phyloP scores from a whole-genome alignment of 2,888 invertebrate genomes.

The Metellina segmentata region DNA sequence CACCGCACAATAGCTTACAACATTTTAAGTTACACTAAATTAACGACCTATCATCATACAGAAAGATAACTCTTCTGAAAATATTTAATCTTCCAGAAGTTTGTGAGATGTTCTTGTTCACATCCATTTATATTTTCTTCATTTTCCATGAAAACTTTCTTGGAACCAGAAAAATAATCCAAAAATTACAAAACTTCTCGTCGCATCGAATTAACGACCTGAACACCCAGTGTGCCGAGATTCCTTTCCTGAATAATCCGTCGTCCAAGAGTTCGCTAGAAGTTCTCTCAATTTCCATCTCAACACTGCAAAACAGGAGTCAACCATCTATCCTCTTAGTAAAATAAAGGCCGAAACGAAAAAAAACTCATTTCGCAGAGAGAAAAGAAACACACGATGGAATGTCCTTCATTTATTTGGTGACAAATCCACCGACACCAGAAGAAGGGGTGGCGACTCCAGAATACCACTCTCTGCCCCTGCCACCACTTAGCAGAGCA shows the following conservation, averaged over 20 bases:
- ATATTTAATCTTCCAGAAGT: too few species aligned
- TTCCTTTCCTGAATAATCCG: neutral
- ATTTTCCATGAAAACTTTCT: too few species aligned
- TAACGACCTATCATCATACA: too few species aligned
- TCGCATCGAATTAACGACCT: neutral
- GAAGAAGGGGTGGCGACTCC: conserved; percentile 50
- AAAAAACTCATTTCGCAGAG: conserved; percentile 30
- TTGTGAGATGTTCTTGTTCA: too few species aligned
- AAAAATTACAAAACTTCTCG: too few species aligned
- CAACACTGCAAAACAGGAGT: conserved; percentile 1
- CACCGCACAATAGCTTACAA: too few species aligned
- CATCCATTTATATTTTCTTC: too few species aligned
- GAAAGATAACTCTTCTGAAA: too few species aligned
- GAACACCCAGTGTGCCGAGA: neutral
- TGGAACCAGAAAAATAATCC: too few species aligned
- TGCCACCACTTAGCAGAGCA: conserved; percentile 6
- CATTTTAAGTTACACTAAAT: too few species aligned
- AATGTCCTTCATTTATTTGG: conserved; percentile 66
- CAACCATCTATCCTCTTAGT: neutral
- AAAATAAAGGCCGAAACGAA: conserved; percentile 14
- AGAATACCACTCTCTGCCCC: conserved; percentile 27
- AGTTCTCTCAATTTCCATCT: conserved; percentile 3
- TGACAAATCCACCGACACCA: conserved; percentile 63
- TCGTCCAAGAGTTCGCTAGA: conserved; percentile 21
- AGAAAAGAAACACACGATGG: conserved; percentile 27